Percentiles rank a stretch among this genome's conserved stretches.
Conservation (phyloP, 2,888 invertebrate genomes). For the Phyllotreta cruciferae region DNA sequence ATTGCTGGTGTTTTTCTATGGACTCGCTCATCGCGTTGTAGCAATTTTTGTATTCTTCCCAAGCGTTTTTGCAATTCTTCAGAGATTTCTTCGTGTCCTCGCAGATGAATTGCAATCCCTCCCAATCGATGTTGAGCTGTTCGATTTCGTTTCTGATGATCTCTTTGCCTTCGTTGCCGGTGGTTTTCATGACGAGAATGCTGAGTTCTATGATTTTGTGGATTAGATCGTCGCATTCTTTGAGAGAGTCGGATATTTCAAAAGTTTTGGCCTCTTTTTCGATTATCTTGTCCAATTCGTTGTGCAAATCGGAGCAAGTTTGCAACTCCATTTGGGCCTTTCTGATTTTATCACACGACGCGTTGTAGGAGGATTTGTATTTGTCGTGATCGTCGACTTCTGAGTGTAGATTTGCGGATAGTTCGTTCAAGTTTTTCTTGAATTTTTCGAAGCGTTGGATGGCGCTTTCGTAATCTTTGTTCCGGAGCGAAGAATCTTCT, state of each 20-base stretch:
- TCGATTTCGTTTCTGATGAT: slow-evolving; percentile 81
- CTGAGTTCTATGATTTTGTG: slow-evolving; percentile 78
- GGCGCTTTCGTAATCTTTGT: slow-evolving; percentile 73
- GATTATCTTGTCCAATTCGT: slow-evolving; percentile 79
- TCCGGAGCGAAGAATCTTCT: slow-evolving; percentile 65
- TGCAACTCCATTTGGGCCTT: slow-evolving; percentile 82
- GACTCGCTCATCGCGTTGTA: slow-evolving; percentile 77
- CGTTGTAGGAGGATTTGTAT: slow-evolving; percentile 82
- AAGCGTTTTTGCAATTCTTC: slow-evolving; percentile 77
- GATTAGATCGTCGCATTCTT: slow-evolving; percentile 76
- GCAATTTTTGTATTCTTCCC: slow-evolving; percentile 81
- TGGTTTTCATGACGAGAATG: slow-evolving; percentile 75
- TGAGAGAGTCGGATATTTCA: slow-evolving; percentile 71
- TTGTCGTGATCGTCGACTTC: slow-evolving; percentile 88
- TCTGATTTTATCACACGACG: slow-evolving; percentile 85
- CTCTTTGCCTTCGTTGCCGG: slow-evolving; percentile 85
- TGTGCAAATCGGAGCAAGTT: slow-evolving; percentile 85
- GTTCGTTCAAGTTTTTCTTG: slow-evolving; percentile 69
- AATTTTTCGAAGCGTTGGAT: slow-evolving; percentile 75
- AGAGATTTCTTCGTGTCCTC: slow-evolving; percentile 79
- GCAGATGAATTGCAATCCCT: slow-evolving; percentile 76
- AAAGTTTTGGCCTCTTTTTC: slow-evolving; percentile 79
- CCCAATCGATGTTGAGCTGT: slow-evolving; percentile 82
- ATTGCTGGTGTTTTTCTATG: slow-evolving; percentile 74
- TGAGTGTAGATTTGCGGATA: slow-evolving; percentile 76